Conservation (phyloP, 35 echinoderm and acorn worm genomes). For the Stichopus chloronotus region DNA sequence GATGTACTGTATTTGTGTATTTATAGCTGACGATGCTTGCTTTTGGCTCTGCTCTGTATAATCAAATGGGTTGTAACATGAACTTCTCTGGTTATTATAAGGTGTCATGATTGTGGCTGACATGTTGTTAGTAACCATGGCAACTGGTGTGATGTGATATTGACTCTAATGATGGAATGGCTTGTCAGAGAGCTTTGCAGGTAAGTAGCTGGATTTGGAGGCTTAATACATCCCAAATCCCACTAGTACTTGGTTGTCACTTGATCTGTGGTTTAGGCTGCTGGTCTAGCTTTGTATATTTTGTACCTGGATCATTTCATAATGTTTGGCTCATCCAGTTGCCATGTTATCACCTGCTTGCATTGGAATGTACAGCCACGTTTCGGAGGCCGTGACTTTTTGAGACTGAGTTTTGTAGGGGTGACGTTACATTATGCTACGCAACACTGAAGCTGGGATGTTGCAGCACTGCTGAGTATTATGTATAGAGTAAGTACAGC, state of each 20-base stretch:
- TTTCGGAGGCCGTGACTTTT: too few relatives aligned
- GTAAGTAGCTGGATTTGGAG: neutral
- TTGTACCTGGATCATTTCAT: neutral
- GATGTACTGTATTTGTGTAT: neutral
- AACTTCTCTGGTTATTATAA: conserved; percentile 3
- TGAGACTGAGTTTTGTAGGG: too few relatives aligned
- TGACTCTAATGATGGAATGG: neutral
- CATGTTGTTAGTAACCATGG: conserved; percentile 16
- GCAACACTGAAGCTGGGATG: too few relatives aligned
- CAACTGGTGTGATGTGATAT: neutral
- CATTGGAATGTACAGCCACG: too few relatives aligned
- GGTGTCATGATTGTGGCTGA: conserved; percentile 1
- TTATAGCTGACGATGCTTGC: neutral
- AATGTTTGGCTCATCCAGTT: neutral
- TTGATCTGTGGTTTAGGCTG: neutral
- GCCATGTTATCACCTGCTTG: neutral
- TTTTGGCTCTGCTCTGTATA: neutral
- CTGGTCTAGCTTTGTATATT: neutral
- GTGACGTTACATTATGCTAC: too few relatives aligned
- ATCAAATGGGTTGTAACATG: conserved; percentile 16
- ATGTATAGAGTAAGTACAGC: too few relatives aligned
- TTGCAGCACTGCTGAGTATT: too few relatives aligned
- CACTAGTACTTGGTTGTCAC: neutral
- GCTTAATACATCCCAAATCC: neutral
- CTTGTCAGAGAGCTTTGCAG: neutral